Conservation (phyloP, 2,888 invertebrate species). For the Hetaerina titia region DNA sequence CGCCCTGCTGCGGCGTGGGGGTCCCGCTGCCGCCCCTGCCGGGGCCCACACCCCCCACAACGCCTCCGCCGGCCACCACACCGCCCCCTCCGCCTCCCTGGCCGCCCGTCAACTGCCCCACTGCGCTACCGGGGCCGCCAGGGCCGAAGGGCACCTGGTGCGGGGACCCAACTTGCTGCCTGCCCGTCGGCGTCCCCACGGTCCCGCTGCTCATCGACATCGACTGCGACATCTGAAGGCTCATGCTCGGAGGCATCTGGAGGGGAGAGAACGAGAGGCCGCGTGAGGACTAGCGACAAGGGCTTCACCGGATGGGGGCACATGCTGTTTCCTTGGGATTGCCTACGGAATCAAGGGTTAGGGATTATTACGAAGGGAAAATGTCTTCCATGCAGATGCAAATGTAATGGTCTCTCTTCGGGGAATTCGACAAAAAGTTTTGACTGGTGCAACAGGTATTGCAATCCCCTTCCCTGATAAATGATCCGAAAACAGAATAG, state of each 20-base stretch:
- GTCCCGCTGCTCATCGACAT: constrained; percentile 74
- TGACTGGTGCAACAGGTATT: too few species aligned
- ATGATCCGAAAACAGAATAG: too few species aligned
- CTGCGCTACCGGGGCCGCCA: not conserved
- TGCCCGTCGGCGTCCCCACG: constrained; percentile 56
- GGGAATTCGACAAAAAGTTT: not conserved
- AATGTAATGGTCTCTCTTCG: too few species aligned
- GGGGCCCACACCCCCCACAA: constrained; percentile 11
- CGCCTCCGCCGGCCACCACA: constrained; percentile 23
- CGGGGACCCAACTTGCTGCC: constrained; percentile 56
- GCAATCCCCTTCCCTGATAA: too few species aligned
- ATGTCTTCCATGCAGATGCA: too few species aligned
- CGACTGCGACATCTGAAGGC: constrained; percentile 77
- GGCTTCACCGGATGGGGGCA: not conserved
- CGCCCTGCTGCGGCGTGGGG: constrained; percentile 74
- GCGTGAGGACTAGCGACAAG: not conserved
- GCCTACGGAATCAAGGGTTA: not conserved
- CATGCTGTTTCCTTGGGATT: too few species aligned
- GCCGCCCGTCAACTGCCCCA: constrained; percentile 36
- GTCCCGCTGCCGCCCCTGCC: constrained; percentile 68
- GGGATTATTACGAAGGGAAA: not conserved
- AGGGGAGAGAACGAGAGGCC: not conserved
- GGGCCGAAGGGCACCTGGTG: constrained; percentile 58
- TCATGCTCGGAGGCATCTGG: constrained; percentile 79
- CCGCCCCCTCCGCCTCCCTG: not conserved